These are phyloP conservation scores for Luscinia megarhynchos DNA, from an alignment of 2,797 vertebrate genomes.

Conservation along the genomic window DNA sequence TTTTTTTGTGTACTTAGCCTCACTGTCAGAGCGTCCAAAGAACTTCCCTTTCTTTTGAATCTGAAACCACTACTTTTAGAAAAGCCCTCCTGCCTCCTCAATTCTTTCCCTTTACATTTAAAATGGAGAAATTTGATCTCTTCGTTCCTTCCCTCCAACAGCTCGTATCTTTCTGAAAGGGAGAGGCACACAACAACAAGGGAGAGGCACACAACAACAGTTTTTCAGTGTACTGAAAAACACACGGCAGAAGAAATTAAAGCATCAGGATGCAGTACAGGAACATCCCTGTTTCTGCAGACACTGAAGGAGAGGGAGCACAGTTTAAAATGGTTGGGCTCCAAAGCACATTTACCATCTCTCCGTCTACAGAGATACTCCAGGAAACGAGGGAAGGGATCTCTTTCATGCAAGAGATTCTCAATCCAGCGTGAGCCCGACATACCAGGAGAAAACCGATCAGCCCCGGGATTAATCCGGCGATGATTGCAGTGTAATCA, in stretches of 20 bases:
- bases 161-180: not conserved
- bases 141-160: not conserved
- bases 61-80: not conserved
- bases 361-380: not conserved
- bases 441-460: not conserved
- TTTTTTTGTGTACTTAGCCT: slow-evolving; percentile 26
- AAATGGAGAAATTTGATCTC: not conserved
- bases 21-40: not conserved
- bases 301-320: not conserved
- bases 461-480: not conserved
- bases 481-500: slow-evolving; percentile 12
- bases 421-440: not conserved
- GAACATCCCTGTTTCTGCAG: not conserved
- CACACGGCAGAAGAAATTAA: not conserved
- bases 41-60: not conserved
- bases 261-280: not conserved
- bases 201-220: not conserved
- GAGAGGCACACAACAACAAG: not conserved
- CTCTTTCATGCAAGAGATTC: not conserved
- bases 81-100: not conserved
- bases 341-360: not conserved
- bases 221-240: not conserved
- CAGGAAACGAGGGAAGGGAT: not conserved
- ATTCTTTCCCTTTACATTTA: not conserved
- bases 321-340: slow-evolving; percentile 34